Evolutionary conservation across 2,797 vertebrate genomes (phyloP).

Genomic region (Gallinago nigripennis): DNA sequence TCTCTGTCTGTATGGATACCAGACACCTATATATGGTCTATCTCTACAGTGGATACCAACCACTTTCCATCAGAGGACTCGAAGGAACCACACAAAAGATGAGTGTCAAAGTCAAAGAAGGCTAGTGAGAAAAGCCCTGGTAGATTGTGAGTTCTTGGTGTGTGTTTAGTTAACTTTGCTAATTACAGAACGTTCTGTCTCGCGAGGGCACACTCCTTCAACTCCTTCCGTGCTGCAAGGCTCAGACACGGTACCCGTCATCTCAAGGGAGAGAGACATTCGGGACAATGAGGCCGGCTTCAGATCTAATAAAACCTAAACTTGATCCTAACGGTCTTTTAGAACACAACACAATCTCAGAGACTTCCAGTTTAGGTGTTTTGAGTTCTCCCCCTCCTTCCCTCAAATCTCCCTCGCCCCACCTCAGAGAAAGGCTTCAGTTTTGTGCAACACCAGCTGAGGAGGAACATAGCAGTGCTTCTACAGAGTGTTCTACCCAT

Average conservation of each 20-base stretch:
- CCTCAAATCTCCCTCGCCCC: accelerated
- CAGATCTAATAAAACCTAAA: background rate
- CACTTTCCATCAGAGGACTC: background rate
- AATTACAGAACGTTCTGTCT: background rate
- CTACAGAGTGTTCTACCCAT: background rate
- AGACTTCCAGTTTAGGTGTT: accelerated
- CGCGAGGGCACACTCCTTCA: background rate
- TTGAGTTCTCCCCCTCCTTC: background rate
- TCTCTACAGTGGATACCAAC: background rate
- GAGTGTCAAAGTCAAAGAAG: background rate
- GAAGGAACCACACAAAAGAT: background rate
- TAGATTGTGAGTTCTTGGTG: background rate
- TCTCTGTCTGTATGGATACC: background rate
- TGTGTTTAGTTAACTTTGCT: background rate
- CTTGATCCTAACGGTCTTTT: background rate
- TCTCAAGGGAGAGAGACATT: background rate
- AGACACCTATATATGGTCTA: too few relatives aligned
- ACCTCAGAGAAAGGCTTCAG: background rate
- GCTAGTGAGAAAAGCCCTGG: accelerated
- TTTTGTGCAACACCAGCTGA: background rate
- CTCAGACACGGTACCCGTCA: background rate
- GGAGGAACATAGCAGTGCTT: background rate
- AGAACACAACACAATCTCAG: background rate
- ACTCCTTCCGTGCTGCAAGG: background rate
- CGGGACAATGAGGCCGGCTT: background rate